Evolutionary conservation across 2,888 invertebrate species (phyloP), one percentile per base, ranked within the genome.

Genomic region (Diabrotica balteata): DNA sequence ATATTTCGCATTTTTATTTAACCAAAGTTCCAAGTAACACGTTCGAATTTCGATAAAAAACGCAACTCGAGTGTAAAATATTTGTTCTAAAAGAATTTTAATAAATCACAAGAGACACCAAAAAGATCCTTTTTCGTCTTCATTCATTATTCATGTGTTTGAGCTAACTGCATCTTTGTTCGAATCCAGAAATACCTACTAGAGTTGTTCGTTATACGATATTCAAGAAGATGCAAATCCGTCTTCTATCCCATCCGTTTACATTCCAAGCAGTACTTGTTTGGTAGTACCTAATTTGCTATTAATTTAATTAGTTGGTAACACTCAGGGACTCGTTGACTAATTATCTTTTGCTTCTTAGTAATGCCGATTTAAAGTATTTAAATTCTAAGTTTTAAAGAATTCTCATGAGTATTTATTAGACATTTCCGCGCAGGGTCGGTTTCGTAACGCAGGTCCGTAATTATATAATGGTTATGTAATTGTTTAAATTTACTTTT

Each of bases 261-360:
- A 66, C 62, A 73, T 73, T 68, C 73, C 73, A 52, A 60, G 51
- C 63, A 54, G 63, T 69, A 69, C 61, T 67, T 64, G 61, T 70
- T 70, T 63, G 70, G 64, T 68, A 70, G 63, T 70, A 66, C 62
- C 68, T 72, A 73, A 73, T 73, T 72, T 68, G 65, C 68, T 68
- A 69, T 69, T 69, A 72, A 71, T 72, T 72, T 72, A 73, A 73
- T 73, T 73, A 69, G 70, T 66, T 70, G 70, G 70, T 71, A 68
- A 71, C 72, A 72, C 69, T 68, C 66, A 58, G 73, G 72, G 73
- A 73, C 67, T 68, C 70, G 69, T 73, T 70, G 67, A 65, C 70
- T 70, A 70, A 73, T 72, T 69, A 67, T 65, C 70, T 73, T 69
- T 61, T 63, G 66, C 68, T 72, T 73, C 70, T 67, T 59, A 52